These are phyloP conservation scores for Pica pica DNA, from an alignment of 2,113 vertebrate genomes.

Conservation along the genomic window DNA sequence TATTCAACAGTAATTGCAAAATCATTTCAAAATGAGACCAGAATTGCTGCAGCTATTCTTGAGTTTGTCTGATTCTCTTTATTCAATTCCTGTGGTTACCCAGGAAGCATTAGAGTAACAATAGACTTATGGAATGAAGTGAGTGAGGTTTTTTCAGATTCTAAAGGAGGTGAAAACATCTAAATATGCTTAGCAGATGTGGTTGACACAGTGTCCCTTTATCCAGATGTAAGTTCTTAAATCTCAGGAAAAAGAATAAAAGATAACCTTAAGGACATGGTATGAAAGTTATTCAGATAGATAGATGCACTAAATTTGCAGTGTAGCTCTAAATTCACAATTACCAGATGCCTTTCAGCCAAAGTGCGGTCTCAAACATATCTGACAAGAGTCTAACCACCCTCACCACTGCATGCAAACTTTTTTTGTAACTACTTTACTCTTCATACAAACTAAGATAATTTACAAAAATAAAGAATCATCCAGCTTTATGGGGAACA, in stretches of 20 bases:
- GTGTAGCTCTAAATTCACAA: neutral
- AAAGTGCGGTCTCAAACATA: neutral
- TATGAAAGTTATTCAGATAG: neutral
- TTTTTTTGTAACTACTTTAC: neutral
- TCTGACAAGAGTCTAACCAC: neutral
- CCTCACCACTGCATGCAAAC: neutral
- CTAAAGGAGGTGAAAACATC: neutral
- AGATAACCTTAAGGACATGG: neutral
- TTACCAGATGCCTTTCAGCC: neutral
- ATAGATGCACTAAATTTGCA: neutral
- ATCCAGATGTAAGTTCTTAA: neutral
- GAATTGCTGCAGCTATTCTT: neutral
- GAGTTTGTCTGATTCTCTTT: neutral
- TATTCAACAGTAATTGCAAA: neutral
- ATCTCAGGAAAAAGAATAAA: neutral
- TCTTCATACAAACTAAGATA: neutral
- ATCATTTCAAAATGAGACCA: slow-evolving; percentile 22
- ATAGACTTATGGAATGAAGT: neutral
- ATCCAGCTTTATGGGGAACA: neutral
- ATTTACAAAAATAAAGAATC: neutral
- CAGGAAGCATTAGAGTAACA: neutral
- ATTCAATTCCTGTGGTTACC: neutral
- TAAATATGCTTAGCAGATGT: neutral
- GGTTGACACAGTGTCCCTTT: neutral
- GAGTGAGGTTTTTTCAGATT: neutral